Evolutionary conservation across 2,888 invertebrate genomes (phyloP).

Genomic region (Heteromyza rotundicornis): DNA sequence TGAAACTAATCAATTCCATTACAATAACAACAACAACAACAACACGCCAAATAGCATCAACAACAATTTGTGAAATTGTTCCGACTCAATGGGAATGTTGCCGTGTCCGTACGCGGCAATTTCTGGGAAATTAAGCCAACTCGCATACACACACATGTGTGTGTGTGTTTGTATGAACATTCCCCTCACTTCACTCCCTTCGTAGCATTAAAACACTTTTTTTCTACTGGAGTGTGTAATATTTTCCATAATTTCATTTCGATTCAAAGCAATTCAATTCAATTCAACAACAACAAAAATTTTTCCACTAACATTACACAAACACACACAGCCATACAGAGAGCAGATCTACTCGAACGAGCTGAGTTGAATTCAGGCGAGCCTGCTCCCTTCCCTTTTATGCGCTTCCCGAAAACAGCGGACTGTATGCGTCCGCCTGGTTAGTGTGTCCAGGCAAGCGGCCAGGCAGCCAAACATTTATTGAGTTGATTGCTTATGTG

Average conservation of each 20-base stretch:
- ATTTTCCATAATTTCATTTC: constrained; percentile 3
- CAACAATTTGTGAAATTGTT: too few relatives aligned
- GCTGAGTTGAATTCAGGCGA: too few relatives aligned
- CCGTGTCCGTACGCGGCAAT: background rate
- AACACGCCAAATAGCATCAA: background rate
- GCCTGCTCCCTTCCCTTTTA: too few relatives aligned
- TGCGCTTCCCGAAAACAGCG: too few relatives aligned
- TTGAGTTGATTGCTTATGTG: constrained; percentile 3
- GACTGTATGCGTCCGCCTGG: too few relatives aligned
- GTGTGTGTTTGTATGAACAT: background rate
- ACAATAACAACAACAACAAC: constrained; percentile 1
- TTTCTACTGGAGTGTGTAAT: background rate
- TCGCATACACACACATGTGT: background rate
- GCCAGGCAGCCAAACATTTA: constrained; percentile 3
- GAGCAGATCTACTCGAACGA: too few relatives aligned
- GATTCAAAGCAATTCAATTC: background rate
- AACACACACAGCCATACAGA: too few relatives aligned
- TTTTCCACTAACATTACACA: background rate
- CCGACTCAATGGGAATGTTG: background rate
- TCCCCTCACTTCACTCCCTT: too few relatives aligned
- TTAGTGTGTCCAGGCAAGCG: too few relatives aligned
- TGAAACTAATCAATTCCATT: background rate
- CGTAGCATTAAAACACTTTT: too few relatives aligned
- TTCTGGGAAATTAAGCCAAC: background rate
- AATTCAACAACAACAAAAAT: too few relatives aligned